Evolutionary conservation across 2,888 invertebrate species (phyloP), one percentile per base, ranked within the genome.

Genomic region (Oxycera nigricornis): DNA sequence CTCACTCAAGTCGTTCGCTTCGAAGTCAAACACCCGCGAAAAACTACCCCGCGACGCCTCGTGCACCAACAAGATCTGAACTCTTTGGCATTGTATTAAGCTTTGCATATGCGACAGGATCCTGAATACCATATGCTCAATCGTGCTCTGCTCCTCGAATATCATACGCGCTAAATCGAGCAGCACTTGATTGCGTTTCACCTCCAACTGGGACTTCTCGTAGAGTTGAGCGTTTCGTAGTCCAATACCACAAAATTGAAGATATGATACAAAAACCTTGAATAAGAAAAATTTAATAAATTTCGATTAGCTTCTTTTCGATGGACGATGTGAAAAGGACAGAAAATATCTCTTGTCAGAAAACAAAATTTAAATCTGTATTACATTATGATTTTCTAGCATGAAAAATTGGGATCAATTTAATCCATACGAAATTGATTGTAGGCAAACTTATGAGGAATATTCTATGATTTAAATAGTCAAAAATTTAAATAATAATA

Each of bases 231-330:
- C 97, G 85, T 97, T 97, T 76, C 95, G 90, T 73, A 97, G 88
- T 2, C 97, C 97, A 80, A 97, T 97, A 77, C 97, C 97, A 86
- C 97, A 97, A 87, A 97, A 97, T 86, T 96, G 96, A 77, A 97
- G 90, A 88, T 97, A 97, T 81, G 95, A 92, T 75, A 92, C 88
- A 87, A 97, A 97, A 73, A 97, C 91, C 84, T 94, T 89, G 1
- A 65, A 72, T 41, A 22, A 9, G 6, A n/a, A n/a, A n/a, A n/a
- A n/a, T n/a, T n/a, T n/a, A n/a, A n/a, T n/a, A n/a, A n/a, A n/a
- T n/a, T n/a, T n/a, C n/a, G n/a, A n/a, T n/a, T n/a, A n/a, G n/a
- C n/a, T n/a, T n/a, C n/a, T n/a, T n/a, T n/a, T n/a, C n/a, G n/a
- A n/a, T n/a, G n/a, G n/a, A n/a, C n/a, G n/a, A n/a, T n/a, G n/a